These are phyloP conservation scores for Dipus sagitta DNA, from an alignment of 2,797 vertebrate genomes.

Conservation along the genomic window DNA sequence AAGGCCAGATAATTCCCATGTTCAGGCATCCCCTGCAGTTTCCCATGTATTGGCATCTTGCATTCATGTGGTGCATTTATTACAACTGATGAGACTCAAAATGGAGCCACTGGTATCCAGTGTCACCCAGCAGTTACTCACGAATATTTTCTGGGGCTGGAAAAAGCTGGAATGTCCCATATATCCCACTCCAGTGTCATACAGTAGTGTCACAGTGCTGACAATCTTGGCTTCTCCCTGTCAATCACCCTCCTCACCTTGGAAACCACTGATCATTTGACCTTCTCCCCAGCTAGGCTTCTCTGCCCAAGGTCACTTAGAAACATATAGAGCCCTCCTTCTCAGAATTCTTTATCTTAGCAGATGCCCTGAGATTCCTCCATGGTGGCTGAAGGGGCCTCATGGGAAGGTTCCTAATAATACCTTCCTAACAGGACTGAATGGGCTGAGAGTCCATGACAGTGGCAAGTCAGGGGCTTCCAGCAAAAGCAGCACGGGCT, in stretches of 20 bases:
- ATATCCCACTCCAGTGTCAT: background rate
- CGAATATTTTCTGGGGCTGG: background rate
- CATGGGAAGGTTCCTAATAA: background rate
- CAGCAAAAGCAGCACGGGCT: fast-evolving
- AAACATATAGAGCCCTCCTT: fast-evolving
- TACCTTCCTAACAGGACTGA: background rate
- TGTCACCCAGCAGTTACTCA: background rate
- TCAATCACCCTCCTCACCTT: background rate
- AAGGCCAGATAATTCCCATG: too few species aligned
- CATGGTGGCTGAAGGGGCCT: too few species aligned
- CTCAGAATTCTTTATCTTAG: background rate
- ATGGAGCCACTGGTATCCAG: background rate
- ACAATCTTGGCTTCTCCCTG: background rate
- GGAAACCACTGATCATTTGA: background rate
- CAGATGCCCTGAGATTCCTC: background rate
- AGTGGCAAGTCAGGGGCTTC: background rate
- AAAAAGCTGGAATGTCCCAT: background rate
- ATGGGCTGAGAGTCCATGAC: background rate
- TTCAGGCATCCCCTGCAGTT: fast-evolving
- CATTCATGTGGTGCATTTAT: background rate
- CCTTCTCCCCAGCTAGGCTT: background rate
- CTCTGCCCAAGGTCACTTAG: background rate
- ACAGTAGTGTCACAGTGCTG: background rate
- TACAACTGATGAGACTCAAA: too few species aligned
- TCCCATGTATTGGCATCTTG: background rate